A percentile compares a stretch with the other conserved stretches of the same genome.
These are phyloP conservation scores for Cardiocondyla obscurior DNA, from an alignment of 1,140 invertebrate genomes.

Conservation along the genomic window DNA sequence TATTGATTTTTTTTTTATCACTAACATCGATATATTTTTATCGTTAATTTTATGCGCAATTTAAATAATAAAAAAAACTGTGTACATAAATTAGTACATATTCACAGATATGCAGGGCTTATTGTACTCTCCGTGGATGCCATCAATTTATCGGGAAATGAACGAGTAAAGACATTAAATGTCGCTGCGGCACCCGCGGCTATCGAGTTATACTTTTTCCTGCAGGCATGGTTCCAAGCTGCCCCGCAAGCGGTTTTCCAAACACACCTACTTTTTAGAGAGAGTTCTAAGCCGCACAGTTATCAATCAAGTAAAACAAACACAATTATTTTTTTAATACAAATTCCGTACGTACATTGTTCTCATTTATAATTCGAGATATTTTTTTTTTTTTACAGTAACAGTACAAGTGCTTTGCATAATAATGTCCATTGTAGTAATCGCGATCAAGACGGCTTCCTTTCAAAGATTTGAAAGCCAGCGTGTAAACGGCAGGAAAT, in stretches of 20 bases:
- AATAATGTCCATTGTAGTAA: constrained; percentile 86
- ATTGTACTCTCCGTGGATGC: constrained; percentile 90
- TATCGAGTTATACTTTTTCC: constrained; percentile 89
- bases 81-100: constrained; percentile 5
- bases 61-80: neutral
- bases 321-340: neutral
- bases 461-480: constrained; percentile 91
- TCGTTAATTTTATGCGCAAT: neutral
- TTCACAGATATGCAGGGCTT: constrained; percentile 86
- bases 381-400: constrained; percentile 83
- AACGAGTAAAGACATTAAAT: constrained; percentile 85
- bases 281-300: constrained; percentile 70
- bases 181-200: constrained; percentile 85
- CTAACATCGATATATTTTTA: neutral
- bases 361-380: neutral
- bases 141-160: constrained; percentile 85
- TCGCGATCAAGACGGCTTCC: constrained; percentile 87
- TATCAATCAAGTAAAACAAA: constrained; percentile 76
- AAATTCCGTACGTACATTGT: neutral
- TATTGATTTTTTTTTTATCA: constrained; percentile 72
- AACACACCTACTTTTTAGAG: constrained; percentile 84
- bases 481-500: constrained; percentile 88
- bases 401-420: constrained; percentile 87
- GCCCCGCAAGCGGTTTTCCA: constrained; percentile 89
- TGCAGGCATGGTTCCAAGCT: constrained; percentile 90